These are phyloP conservation scores for Sepiola atlantica DNA, from an alignment of 2,888 invertebrate species.

Conservation along the genomic window DNA sequence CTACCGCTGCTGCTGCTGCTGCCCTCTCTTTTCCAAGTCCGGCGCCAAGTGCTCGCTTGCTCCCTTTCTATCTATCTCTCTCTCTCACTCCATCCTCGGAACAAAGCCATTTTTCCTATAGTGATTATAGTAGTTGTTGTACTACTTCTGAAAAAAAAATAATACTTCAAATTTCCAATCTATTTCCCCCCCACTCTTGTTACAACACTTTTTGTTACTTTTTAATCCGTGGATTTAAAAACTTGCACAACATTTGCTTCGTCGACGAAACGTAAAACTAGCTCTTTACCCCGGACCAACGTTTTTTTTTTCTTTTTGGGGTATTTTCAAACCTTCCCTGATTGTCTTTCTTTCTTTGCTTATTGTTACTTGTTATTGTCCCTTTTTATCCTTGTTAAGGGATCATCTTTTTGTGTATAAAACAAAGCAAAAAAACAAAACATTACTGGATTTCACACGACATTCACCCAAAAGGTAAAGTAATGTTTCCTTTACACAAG, in stretches of 20 bases:
- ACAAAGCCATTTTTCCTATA: slow-evolving; percentile 39
- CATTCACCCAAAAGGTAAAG: not conserved
- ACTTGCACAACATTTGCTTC: not conserved
- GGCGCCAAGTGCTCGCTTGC: not conserved
- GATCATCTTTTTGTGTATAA: too few species aligned
- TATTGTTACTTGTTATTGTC: not conserved
- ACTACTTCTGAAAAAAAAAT: not conserved
- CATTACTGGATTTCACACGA: too few species aligned
- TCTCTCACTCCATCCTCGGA: not conserved
- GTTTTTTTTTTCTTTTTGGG: not conserved
- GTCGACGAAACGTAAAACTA: not conserved
- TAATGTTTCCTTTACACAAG: not conserved
- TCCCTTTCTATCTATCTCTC: not conserved
- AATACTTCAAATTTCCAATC: not conserved
- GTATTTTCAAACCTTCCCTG: not conserved
- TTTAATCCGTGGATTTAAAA: not conserved
- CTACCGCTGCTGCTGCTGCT: not conserved
- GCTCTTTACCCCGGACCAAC: too few species aligned
- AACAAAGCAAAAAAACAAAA: too few species aligned
- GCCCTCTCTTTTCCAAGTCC: not conserved
- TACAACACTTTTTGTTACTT: too few species aligned
- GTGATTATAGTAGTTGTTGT: not conserved
- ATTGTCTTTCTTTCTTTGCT: not conserved
- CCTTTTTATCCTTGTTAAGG: not conserved
- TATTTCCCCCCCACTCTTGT: too few species aligned